These are phyloP conservation scores for Spea multiplicata DNA, from an alignment of 2,113 vertebrate genomes.

Conservation along the genomic window DNA sequence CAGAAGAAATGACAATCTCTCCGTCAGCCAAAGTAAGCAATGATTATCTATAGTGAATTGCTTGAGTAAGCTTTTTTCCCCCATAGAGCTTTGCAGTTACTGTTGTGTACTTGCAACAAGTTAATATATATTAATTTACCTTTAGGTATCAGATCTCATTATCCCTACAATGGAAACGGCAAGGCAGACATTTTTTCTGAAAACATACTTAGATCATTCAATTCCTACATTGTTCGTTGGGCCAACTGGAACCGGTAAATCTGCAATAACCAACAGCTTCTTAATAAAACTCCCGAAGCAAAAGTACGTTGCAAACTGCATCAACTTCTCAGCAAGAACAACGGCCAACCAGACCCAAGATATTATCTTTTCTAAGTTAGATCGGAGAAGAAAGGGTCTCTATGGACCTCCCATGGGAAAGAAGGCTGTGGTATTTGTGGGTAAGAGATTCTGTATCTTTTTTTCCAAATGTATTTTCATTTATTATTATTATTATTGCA, in stretches of 20 bases:
- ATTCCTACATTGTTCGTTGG: slow-evolving; percentile 83
- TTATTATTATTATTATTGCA: no score
- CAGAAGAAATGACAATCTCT: slow-evolving; percentile 71
- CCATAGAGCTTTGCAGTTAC: background rate
- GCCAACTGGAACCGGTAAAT: slow-evolving; percentile 93
- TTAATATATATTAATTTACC: background rate
- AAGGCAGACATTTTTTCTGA: slow-evolving; percentile 85
- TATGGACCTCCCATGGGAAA: slow-evolving; percentile 84
- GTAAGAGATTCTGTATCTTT: slow-evolving; percentile 61
- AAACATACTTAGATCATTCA: slow-evolving; percentile 74
- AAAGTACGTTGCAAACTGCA: slow-evolving; percentile 74
- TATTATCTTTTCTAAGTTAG: slow-evolving; percentile 89
- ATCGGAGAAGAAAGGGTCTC: slow-evolving; percentile 80
- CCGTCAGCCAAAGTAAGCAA: slow-evolving; percentile 70
- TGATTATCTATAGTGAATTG: background rate
- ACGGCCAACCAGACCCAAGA: slow-evolving; percentile 88
- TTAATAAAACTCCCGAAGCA: slow-evolving; percentile 79
- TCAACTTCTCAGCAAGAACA: slow-evolving; percentile 91
- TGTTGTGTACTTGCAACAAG: background rate
- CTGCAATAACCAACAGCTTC: slow-evolving; percentile 83
- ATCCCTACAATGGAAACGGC: slow-evolving; percentile 87
- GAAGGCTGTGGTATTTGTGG: slow-evolving; percentile 85
- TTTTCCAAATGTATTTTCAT: background rate
- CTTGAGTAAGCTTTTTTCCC: background rate
- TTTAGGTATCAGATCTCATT: slow-evolving; percentile 86